These are phyloP conservation scores for Zaprionus africanus DNA, from an alignment of 1,140 invertebrate genomes.

Conservation along the genomic window DNA sequence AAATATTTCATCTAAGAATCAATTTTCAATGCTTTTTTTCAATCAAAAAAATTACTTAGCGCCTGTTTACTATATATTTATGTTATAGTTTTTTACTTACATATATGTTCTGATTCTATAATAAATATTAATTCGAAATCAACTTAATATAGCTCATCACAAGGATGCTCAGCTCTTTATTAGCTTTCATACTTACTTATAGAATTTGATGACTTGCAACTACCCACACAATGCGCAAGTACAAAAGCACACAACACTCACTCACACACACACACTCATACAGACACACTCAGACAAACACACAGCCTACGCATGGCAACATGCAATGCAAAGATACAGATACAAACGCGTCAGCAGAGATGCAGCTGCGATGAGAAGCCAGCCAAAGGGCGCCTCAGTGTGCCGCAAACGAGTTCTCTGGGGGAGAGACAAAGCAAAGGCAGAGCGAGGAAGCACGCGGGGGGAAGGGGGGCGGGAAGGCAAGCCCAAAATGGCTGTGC, in stretches of 20 bases:
- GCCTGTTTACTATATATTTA: no score
- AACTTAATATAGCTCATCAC: not conserved
- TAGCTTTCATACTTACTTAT: not conserved
- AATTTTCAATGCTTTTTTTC: no score
- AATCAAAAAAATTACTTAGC: no score
- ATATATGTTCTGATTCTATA: not conserved
- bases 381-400: constrained; percentile 55
- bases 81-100: no score
- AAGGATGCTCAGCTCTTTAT: not conserved
- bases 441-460: not conserved
- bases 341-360: constrained; percentile 47
- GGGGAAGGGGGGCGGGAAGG: constrained; percentile 1
- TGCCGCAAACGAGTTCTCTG: constrained; percentile 60
- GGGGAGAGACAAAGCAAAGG: not conserved
- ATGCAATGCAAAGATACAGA: constrained; percentile 50
- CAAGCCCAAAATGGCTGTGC: constrained; percentile 63
- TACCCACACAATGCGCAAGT: constrained; percentile 6
- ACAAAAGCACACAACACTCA: not conserved
- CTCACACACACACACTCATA: not conserved
- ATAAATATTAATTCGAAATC: not conserved
- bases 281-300: not conserved
- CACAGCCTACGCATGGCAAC: constrained; percentile 26
- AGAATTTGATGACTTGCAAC: not conserved
- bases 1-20: not conserved
- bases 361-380: constrained; percentile 44